These are phyloP conservation scores for Holotrichia oblita DNA, from an alignment of 1,140 invertebrate species.

Conservation along the genomic window DNA sequence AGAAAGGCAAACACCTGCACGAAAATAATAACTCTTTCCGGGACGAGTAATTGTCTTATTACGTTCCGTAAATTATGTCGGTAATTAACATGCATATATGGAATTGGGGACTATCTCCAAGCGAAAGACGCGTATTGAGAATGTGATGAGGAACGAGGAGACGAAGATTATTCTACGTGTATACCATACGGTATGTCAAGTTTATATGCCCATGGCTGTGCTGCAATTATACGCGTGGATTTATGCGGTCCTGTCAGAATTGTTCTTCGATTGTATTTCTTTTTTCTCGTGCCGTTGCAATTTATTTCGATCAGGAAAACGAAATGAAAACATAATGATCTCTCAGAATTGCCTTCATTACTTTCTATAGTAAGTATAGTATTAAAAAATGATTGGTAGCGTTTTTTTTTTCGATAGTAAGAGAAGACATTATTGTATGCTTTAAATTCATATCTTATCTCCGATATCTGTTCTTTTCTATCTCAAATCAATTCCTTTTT, in stretches of 20 bases:
- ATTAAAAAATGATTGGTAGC: no score
- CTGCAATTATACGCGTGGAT: neutral
- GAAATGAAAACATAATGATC: conserved; percentile 17
- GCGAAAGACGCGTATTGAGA: neutral
- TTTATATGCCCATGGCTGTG: neutral
- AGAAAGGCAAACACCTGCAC: neutral
- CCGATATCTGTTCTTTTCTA: no score
- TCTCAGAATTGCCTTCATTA: neutral
- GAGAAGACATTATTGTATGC: no score
- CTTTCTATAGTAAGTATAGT: neutral
- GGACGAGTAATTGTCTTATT: conserved; percentile 20
- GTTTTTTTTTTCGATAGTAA: neutral
- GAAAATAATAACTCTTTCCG: neutral
- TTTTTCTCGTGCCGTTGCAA: neutral
- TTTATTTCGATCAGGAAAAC: neutral
- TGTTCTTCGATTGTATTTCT: neutral
- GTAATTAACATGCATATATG: conserved; percentile 17
- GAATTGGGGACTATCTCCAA: neutral
- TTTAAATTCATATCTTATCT: no score
- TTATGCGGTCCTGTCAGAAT: conserved; percentile 2
- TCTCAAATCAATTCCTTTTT: no score
- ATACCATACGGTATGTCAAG: neutral
- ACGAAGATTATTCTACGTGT: neutral
- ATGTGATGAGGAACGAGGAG: neutral
- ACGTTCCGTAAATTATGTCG: conserved; percentile 1